Conservation (phyloP, 2,113 vertebrate genomes). For the Stegastes partitus region DNA sequence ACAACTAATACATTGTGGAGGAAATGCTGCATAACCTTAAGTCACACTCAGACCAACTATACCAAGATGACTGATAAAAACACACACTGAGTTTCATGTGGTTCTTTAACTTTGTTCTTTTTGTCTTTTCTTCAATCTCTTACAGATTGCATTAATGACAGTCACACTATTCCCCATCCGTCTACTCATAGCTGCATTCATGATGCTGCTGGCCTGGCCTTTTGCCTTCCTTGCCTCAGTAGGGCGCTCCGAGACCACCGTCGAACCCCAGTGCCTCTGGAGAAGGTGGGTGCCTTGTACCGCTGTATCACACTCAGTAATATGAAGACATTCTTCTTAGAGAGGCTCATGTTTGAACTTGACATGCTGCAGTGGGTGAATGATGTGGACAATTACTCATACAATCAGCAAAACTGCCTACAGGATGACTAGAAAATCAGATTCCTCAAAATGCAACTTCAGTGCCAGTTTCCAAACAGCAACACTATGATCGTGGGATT, state of each 20-base stretch:
- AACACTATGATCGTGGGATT: no score
- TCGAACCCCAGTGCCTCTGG: conserved; percentile 92
- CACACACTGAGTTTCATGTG: background rate
- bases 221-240: conserved; percentile 93
- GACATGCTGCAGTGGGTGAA: background rate
- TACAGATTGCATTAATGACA: conserved; percentile 94
- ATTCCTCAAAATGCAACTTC: background rate
- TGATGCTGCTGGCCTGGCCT: conserved; percentile 99
- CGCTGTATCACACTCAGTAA: background rate
- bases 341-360: background rate
- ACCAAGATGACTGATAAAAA: background rate
- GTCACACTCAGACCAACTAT: background rate
- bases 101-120: background rate
- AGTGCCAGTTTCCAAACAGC: background rate
- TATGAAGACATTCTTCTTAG: background rate
- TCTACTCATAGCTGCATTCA: conserved; percentile 92
- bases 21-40: background rate
- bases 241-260: conserved; percentile 87
- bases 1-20: background rate
- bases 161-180: conserved; percentile 96
- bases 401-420: background rate
- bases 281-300: conserved; percentile 78
- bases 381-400: background rate
- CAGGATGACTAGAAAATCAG: background rate
- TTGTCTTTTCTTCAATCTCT: conserved; percentile 41